Conservation (phyloP, 2,113 vertebrate genomes). For the Xiphias gladius region DNA sequence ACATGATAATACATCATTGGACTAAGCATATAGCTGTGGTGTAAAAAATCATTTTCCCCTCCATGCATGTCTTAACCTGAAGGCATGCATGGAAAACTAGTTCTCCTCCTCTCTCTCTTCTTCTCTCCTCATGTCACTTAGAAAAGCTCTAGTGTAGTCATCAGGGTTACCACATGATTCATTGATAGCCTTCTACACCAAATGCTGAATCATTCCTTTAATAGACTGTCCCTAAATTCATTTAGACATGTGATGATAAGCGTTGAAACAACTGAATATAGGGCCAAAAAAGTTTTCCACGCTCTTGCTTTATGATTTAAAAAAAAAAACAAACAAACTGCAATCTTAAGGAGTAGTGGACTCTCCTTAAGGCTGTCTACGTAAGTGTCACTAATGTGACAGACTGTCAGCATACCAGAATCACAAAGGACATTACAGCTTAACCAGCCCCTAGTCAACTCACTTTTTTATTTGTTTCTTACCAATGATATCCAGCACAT, state of each 20-base stretch:
- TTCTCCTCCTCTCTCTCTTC: too few relatives aligned
- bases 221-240: slow-evolving; percentile 1
- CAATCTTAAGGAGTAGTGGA: not conserved
- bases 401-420: not conserved
- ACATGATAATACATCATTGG: not conserved
- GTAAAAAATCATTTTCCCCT: slow-evolving; percentile 16
- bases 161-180: not conserved
- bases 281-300: not conserved
- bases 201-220: not conserved
- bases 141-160: slow-evolving; percentile 5
- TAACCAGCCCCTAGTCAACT: not conserved
- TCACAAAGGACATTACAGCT: not conserved
- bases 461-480: slow-evolving; percentile 55
- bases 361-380: too few relatives aligned
- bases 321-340: too few relatives aligned
- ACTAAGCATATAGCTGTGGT: not conserved
- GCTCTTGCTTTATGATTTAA: not conserved
- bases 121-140: not conserved
- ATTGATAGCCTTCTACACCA: not conserved
- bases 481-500: slow-evolving; percentile 94
- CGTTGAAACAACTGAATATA: not conserved
- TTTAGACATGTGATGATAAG: not conserved
- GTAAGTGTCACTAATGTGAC: too few relatives aligned
- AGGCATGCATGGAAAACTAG: slow-evolving; percentile 30
- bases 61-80: not conserved